Percentiles rank a stretch among this genome's conserved stretches.
These are phyloP conservation scores for Microctenopoma stevenorrisi DNA, from an alignment of 2,797 vertebrate genomes.

Conservation along the genomic window DNA sequence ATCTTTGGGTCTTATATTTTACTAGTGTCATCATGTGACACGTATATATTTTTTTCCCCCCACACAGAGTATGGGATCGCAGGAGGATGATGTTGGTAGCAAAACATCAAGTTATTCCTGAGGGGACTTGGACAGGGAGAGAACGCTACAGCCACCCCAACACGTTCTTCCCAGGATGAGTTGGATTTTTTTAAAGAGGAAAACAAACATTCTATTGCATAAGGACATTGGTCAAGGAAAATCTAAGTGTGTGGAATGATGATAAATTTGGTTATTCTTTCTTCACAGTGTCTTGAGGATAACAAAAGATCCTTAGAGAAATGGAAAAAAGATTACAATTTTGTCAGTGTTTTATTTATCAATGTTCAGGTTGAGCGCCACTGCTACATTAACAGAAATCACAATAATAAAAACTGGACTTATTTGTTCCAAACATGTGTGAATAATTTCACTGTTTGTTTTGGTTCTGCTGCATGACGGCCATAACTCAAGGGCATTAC, in stretches of 20 bases:
- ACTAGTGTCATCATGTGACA: background rate
- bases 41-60: too few relatives aligned
- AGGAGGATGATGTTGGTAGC: constrained; percentile 99
- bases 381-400: constrained; percentile 89
- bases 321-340: constrained; percentile 78
- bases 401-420: constrained; percentile 85
- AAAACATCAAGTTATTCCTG: constrained; percentile 99
- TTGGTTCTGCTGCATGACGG: constrained; percentile 78
- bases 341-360: constrained; percentile 99
- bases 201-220: constrained; percentile 79
- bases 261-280: constrained; percentile 86
- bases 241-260: constrained; percentile 89
- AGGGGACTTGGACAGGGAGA: constrained; percentile 76
- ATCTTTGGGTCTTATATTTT: background rate
- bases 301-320: constrained; percentile 74
- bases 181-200: constrained; percentile 78
- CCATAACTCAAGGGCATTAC: constrained; percentile 67
- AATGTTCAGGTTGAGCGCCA: constrained; percentile 89
- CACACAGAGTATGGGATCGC: constrained; percentile 96
- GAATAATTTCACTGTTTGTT: constrained; percentile 79
- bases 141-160: constrained; percentile 68
- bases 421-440: constrained; percentile 81
- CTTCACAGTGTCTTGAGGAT: constrained; percentile 85
- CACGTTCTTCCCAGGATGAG: constrained; percentile 78
- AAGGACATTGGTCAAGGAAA: constrained; percentile 86